A percentile compares a stretch with the other conserved stretches of the same genome.
Conservation (phyloP, 1,140 invertebrate species). For the Phenacoccus solenopsis region DNA sequence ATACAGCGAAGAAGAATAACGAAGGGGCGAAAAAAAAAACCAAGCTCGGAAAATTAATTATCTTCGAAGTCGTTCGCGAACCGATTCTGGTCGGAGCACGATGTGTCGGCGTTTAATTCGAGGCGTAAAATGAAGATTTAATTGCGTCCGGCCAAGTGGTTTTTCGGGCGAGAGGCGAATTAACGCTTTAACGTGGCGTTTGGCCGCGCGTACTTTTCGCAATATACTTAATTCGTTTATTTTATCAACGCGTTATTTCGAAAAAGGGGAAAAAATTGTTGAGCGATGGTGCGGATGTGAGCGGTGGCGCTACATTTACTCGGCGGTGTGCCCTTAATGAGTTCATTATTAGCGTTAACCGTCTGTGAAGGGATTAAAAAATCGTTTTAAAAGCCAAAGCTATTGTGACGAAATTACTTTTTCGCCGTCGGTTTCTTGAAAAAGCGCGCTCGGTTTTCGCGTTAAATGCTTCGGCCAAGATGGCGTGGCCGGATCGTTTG, state of each 20-base stretch:
- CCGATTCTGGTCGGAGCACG: neutral
- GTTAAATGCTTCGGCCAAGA: too few species aligned
- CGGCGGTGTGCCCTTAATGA: neutral
- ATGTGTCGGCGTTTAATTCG: neutral
- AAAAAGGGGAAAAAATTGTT: neutral
- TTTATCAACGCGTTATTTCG: constrained; percentile 3
- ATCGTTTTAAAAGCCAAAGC: neutral
- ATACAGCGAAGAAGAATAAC: neutral
- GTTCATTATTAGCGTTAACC: constrained; percentile 1
- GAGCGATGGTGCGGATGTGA: neutral
- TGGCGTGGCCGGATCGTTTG: too few species aligned
- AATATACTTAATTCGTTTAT: neutral
- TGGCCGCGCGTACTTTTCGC: too few species aligned
- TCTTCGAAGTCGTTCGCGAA: neutral
- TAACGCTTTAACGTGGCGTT: neutral
- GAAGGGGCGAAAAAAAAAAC: neutral
- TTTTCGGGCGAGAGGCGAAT: neutral
- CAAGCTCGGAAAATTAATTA: neutral
- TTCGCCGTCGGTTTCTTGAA: neutral
- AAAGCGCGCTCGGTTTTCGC: neutral
- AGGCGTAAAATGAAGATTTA: neutral
- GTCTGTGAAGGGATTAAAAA: constrained; percentile 1
- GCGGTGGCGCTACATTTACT: neutral
- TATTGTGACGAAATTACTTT: neutral
- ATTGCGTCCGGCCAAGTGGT: neutral